Evolutionary conservation across 2,888 invertebrate genomes (phyloP).

Genomic region (Pristionchus mayeri): DNA sequence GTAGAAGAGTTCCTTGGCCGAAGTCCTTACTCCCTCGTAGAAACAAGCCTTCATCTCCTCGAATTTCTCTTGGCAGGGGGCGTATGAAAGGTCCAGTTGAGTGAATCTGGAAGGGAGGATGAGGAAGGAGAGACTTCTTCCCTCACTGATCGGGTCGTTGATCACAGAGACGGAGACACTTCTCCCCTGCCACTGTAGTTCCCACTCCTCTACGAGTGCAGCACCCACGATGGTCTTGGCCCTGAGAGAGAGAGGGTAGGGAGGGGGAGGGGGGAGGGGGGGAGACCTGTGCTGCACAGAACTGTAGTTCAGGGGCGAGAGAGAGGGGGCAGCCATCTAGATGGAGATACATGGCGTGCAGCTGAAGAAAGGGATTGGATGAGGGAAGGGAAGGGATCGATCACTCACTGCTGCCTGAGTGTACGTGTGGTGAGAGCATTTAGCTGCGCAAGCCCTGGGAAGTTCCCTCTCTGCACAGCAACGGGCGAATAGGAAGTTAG

Average conservation of each 20-base stretch:
- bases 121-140: not conserved
- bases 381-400: not conserved
- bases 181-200: slow-evolving; percentile 39
- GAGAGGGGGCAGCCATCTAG: slow-evolving; percentile 44
- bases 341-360: slow-evolving; percentile 50
- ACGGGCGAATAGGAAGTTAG: slow-evolving; percentile 49
- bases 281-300: slow-evolving; percentile 44
- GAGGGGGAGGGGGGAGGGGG: not conserved
- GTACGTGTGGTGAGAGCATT: slow-evolving; percentile 47
- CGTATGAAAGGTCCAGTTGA: slow-evolving; percentile 48
- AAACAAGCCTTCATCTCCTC: slow-evolving; percentile 49
- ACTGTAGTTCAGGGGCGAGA: slow-evolving; percentile 43
- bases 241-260: slow-evolving; percentile 35
- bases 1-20: not conserved
- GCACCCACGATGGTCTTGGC: slow-evolving; percentile 44
- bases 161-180: slow-evolving; percentile 44
- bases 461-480: slow-evolving; percentile 49
- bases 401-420: slow-evolving; percentile 41
- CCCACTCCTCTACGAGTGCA: slow-evolving; percentile 42
- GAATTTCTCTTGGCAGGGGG: slow-evolving; percentile 48
- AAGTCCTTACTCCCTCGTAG: slow-evolving; percentile 38
- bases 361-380: not conserved
- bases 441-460: slow-evolving; percentile 20
- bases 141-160: slow-evolving; percentile 47
- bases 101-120: slow-evolving; percentile 25